A percentile compares a stretch with the other conserved stretches of the same genome.
phyloP scores from a whole-genome alignment of 2,797 vertebrate genomes.

The Ctenochaetus hawaiiensis region DNA sequence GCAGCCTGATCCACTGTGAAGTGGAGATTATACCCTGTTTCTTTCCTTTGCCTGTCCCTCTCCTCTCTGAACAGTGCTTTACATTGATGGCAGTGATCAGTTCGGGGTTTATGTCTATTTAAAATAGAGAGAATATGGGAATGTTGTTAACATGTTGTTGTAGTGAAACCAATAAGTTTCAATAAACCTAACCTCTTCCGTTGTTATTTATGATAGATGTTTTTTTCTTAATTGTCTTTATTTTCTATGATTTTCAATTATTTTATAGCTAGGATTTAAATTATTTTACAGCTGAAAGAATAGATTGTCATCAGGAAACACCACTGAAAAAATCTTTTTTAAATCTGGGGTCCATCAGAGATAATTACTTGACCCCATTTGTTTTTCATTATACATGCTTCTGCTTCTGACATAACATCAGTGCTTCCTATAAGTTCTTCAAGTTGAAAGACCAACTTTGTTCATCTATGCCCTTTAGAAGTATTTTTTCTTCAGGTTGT shows the following conservation, averaged over 20 bases:
- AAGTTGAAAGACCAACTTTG: background rate
- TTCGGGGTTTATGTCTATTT: background rate
- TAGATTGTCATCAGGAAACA: background rate
- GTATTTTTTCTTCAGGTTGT: no score
- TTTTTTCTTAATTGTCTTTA: no score
- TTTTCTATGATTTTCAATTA: background rate
- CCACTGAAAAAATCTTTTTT: background rate
- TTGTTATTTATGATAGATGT: no score
- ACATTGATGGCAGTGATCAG: constrained; percentile 5
- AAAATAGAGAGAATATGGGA: background rate
- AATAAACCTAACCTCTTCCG: background rate
- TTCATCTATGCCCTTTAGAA: background rate
- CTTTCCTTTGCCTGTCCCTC: background rate
- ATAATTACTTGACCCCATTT: background rate
- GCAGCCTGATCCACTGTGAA: background rate
- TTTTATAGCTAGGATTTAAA: background rate
- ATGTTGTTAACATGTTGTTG: background rate
- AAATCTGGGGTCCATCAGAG: background rate
- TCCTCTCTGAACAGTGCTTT: background rate
- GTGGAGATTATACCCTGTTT: background rate
- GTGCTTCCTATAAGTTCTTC: background rate
- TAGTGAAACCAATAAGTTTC: background rate
- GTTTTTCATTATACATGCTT: background rate
- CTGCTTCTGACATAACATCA: background rate
- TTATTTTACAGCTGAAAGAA: background rate